These are phyloP conservation scores for Drosophila saltans DNA, from an alignment of 1,140 invertebrate species.

Conservation along the genomic window DNA sequence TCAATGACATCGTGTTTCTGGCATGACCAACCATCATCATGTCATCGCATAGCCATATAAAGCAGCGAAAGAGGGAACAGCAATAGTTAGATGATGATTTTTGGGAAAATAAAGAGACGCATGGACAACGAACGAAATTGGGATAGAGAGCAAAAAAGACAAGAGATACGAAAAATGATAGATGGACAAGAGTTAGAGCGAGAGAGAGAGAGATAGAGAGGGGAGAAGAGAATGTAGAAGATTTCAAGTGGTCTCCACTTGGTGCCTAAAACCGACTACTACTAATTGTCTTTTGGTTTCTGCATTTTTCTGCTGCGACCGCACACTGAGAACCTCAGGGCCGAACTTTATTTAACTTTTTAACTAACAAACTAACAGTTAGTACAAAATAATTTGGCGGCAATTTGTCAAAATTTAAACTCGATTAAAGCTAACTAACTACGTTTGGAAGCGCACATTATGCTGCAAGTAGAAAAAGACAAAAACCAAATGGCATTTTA, in stretches of 20 bases:
- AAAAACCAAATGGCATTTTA: conserved; percentile 81
- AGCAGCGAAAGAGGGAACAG: conserved; percentile 24
- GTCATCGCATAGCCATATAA: conserved; percentile 37
- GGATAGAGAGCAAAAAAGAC: not conserved
- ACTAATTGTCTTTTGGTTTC: conserved; percentile 80
- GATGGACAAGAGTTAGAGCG: conserved; percentile 11
- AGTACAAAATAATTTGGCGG: conserved; percentile 48
- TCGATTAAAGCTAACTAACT: conserved; percentile 76
- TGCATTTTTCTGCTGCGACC: conserved; percentile 66
- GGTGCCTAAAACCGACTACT: conserved; percentile 51
- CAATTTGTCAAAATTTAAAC: conserved; percentile 79
- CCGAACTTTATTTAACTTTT: conserved; percentile 57
- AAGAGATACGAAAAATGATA: conserved; percentile 16
- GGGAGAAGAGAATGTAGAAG: not conserved
- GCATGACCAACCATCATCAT: conserved; percentile 34
- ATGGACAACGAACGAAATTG: conserved; percentile 2
- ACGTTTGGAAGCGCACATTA: conserved; percentile 76
- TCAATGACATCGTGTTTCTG: conserved; percentile 83
- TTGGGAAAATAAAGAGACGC: conserved; percentile 30
- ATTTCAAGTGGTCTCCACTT: conserved; percentile 62
- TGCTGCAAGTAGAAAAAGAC: conserved; percentile 80
- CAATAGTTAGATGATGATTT: conserved; percentile 11
- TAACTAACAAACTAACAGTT: conserved; percentile 16
- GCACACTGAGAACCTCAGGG: conserved; percentile 10
- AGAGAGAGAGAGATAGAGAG: conserved; percentile 2